Evolutionary conservation across 2,797 vertebrate genomes (phyloP), one percentile per base, ranked within the genome.

Genomic region (Acanthurus leucopareius): DNA sequence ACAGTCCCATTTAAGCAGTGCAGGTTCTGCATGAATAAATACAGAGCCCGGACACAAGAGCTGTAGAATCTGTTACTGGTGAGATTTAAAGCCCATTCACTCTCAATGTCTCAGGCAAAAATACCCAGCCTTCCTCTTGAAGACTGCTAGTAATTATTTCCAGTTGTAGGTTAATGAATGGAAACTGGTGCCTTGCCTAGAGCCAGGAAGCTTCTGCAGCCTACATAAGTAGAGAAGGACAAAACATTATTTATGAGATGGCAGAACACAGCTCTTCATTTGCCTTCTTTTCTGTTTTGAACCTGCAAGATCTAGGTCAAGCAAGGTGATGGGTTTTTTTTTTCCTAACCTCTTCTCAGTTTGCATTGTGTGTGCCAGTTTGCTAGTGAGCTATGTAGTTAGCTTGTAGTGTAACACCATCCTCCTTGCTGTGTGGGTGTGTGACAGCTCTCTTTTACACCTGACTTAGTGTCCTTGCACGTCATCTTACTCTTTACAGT

Each of bases 111-210:
- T 80, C 44, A 20, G 53, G 84, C 62, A 56, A 73, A 76, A 80
- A 73, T 59, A 76, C 69, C 58, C 82, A 16, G 67, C 73, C 69
- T 69, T 52, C 58, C 67, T 75, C 56, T 48, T 72, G 60, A 76
- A 79, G 69, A 72, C 13, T 38, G 60, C 73, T 76, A 53, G 79
- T 93, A 92, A 94, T 94, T 85, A 91, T 91, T 94, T 92, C 89
- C 90, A 93, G 84, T 92, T 91, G 89, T 91, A 82, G 82, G 80
- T 91, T 90, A 92, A 92, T 92, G 86, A 90, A 85, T 93, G 90
- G 92, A 92, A 93, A 92, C 78, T 84, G 51, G 73, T 91, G 65
- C 70, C 79, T 79, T 85, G 82, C 84, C 76, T 76, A 32, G 22
- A 85, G 81, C 78, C 73, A 71, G 69, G 61, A 83, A 62, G 58